phyloP scores from a whole-genome alignment of 2,888 invertebrate species.

The Synanthedon andrenaeformis region DNA sequence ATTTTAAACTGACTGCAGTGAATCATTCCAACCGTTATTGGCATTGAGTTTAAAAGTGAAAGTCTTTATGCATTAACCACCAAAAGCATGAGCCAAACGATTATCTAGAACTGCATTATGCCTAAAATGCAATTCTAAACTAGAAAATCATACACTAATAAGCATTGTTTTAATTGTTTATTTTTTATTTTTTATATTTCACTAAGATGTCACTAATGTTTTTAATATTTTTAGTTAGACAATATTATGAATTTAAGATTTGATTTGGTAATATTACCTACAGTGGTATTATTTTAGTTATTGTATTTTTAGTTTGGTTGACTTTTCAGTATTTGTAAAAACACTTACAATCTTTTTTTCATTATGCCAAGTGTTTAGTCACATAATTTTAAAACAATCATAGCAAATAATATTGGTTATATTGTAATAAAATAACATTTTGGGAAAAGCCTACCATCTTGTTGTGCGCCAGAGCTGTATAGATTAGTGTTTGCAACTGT shows the following conservation, averaged over 20 bases:
- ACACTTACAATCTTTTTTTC: conserved; percentile 62
- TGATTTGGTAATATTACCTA: too few species aligned
- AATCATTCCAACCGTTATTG: conserved; percentile 57
- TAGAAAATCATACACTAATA: neutral
- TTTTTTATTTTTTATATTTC: too few species aligned
- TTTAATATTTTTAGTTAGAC: too few species aligned
- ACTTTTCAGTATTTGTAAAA: neutral
- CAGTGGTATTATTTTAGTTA: too few species aligned
- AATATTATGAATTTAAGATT: too few species aligned
- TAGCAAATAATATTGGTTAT: neutral
- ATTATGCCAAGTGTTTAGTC: conserved; percentile 24
- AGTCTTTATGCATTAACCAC: conserved; percentile 46
- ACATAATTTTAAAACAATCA: neutral
- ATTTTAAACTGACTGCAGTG: conserved; percentile 22
- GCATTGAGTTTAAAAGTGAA: conserved; percentile 67
- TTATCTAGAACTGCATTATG: conserved; percentile 22
- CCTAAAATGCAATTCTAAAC: neutral
- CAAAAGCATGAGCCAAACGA: conserved; percentile 40
- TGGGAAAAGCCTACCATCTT: neutral
- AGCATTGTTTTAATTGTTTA: too few species aligned
- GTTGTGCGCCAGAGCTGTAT: too few species aligned
- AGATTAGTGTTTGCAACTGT: too few species aligned
- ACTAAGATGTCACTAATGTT: too few species aligned
- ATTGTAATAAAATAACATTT: neutral
- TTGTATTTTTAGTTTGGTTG: too few species aligned